phyloP scores from a whole-genome alignment of 2,888 invertebrate species.

The Heteropelma amictum region DNA sequence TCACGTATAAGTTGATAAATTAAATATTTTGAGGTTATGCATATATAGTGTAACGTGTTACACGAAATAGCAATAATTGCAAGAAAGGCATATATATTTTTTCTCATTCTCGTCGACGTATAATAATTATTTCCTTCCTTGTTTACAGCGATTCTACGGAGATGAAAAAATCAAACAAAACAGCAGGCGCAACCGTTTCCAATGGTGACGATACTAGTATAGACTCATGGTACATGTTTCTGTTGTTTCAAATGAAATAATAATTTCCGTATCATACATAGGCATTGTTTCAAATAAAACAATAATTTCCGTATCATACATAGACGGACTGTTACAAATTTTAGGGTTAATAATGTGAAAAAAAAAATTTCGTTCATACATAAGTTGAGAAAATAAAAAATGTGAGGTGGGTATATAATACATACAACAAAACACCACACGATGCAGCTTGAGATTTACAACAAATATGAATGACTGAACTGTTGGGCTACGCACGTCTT shows the following conservation, averaged over 20 bases:
- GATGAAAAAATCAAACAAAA: background rate
- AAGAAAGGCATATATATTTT: background rate
- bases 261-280: too few species aligned
- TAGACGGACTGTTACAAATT: too few species aligned
- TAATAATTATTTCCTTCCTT: background rate
- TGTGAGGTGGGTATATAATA: background rate
- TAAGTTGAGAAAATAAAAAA: background rate
- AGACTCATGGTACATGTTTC: background rate
- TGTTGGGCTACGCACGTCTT: background rate
- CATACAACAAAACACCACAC: too few species aligned
- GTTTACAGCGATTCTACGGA: background rate
- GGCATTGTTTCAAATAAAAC: too few species aligned
- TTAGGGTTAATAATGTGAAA: too few species aligned
- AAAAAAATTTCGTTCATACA: too few species aligned
- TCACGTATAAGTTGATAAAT: too few species aligned
- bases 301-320: background rate
- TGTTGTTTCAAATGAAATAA: background rate
- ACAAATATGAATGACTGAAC: background rate
- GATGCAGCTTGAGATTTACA: too few species aligned
- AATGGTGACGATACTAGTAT: background rate
- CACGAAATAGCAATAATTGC: too few species aligned
- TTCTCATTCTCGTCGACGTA: background rate
- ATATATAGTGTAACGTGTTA: too few species aligned
- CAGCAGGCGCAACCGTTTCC: background rate
- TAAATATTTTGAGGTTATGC: too few species aligned